Evolutionary conservation across 2,113 vertebrate species (phyloP).

Genomic region (Chaetorhynchus papuensis): DNA sequence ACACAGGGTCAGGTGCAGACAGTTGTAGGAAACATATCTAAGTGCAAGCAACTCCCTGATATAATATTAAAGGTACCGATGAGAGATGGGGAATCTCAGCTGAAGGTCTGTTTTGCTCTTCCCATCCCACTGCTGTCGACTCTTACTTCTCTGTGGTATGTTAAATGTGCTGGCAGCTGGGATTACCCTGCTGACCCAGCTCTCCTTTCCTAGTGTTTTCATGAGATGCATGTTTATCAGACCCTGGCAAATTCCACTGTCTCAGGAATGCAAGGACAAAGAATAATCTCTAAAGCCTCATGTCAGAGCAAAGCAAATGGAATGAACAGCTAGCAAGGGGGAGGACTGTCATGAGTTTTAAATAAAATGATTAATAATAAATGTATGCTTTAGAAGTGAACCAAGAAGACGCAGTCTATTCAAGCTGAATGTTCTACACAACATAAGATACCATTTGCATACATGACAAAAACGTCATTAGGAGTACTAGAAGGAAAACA

Average conservation of each 20-base stretch:
- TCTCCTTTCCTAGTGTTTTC: neutral
- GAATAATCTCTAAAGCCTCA: neutral
- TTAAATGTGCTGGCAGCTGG: neutral
- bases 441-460: neutral
- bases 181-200: neutral
- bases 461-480: neutral
- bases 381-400: neutral
- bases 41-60: neutral
- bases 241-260: neutral
- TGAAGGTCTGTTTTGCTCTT: neutral
- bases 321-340: neutral
- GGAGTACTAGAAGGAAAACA: neutral
- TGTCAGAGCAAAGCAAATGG: neutral
- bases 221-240: neutral
- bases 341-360: neutral
- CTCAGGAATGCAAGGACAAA: neutral
- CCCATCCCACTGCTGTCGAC: neutral
- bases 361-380: neutral
- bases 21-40: neutral
- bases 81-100: neutral
- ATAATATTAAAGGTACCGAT: neutral
- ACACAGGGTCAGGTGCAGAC: neutral
- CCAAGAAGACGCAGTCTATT: neutral
- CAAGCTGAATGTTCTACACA: no score
- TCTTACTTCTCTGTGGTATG: neutral